Percentiles rank a stretch among this genome's conserved stretches.
These are phyloP conservation scores for Dicrostonyx torquatus DNA, from an alignment of 2,797 vertebrate species.

Conservation along the genomic window DNA sequence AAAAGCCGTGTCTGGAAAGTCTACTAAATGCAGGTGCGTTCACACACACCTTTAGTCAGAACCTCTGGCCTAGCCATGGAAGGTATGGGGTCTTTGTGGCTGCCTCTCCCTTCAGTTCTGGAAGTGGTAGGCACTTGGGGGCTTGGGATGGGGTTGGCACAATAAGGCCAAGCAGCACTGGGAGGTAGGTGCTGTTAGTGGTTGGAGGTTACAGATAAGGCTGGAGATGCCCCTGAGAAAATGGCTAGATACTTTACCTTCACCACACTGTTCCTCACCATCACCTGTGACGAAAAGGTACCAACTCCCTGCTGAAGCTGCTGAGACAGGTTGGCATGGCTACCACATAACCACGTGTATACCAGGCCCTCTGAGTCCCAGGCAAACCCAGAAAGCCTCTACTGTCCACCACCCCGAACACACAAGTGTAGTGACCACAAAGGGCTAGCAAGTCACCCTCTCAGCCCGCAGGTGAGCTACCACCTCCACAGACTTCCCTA, in stretches of 20 bases:
- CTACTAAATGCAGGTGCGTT: neutral
- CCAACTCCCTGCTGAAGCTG: neutral
- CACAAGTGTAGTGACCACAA: neutral
- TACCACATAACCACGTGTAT: neutral
- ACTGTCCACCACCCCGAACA: neutral
- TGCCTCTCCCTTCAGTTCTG: neutral
- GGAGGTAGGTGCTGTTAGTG: accelerated
- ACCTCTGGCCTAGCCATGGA: neutral
- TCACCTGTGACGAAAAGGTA: neutral
- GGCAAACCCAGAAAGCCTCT: neutral
- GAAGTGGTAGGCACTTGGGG: neutral
- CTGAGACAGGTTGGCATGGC: neutral
- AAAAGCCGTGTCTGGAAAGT: neutral
- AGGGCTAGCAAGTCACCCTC: neutral
- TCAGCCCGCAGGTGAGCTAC: neutral
- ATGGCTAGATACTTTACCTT: no score
- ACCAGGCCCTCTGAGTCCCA: neutral
- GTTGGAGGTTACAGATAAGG: neutral
- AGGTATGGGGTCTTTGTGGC: neutral
- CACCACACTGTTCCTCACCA: neutral
- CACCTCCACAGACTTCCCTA: neutral
- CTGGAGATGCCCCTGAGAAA: neutral
- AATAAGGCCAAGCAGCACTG: neutral
- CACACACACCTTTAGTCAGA: neutral
- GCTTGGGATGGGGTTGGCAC: neutral